A percentile compares a stretch with the other conserved stretches of the same genome.
These are phyloP conservation scores for Acleris cristana DNA, from an alignment of 2,888 invertebrate species.

Conservation along the genomic window DNA sequence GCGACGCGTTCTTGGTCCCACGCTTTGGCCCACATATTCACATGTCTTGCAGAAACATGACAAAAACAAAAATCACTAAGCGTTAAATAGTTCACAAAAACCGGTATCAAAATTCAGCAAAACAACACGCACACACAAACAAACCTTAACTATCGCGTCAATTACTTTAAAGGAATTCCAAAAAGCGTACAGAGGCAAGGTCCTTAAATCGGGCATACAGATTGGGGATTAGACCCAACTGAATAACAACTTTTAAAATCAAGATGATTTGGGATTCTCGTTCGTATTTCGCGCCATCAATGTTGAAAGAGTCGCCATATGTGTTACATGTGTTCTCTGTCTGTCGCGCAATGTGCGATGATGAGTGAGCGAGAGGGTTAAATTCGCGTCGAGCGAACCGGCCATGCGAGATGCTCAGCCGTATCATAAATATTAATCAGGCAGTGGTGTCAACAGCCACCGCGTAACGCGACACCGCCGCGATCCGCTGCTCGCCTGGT, in stretches of 20 bases:
- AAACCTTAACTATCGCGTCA: too few relatives aligned
- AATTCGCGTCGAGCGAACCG: constrained; percentile 79
- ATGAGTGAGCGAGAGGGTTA: constrained; percentile 68
- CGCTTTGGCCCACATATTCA: constrained; percentile 73
- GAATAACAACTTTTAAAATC: constrained; percentile 68
- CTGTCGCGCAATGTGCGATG: constrained; percentile 46
- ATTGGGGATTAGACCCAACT: constrained; percentile 47
- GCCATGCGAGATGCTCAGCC: constrained; percentile 83
- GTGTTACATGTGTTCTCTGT: constrained; percentile 62
- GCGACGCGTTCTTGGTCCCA: constrained; percentile 68
- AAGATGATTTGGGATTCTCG: constrained; percentile 78
- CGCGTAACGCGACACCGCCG: constrained; percentile 82
- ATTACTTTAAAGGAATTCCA: constrained; percentile 1
- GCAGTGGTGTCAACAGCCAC: constrained; percentile 84
- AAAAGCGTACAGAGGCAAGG: constrained; percentile 6
- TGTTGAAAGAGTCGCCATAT: constrained; percentile 71
- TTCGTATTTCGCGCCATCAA: constrained; percentile 78
- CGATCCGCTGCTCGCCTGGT: constrained; percentile 78
- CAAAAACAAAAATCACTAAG: constrained; percentile 50
- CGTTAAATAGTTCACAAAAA: constrained; percentile 46
- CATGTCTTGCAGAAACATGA: constrained; percentile 48
- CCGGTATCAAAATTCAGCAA: constrained; percentile 8
- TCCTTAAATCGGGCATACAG: constrained; percentile 17
- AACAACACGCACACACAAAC: constrained; percentile 1
- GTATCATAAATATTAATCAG: constrained; percentile 85